Evolutionary conservation across 2,888 invertebrate species (phyloP).

Genomic region (Melinaea menophilus): DNA sequence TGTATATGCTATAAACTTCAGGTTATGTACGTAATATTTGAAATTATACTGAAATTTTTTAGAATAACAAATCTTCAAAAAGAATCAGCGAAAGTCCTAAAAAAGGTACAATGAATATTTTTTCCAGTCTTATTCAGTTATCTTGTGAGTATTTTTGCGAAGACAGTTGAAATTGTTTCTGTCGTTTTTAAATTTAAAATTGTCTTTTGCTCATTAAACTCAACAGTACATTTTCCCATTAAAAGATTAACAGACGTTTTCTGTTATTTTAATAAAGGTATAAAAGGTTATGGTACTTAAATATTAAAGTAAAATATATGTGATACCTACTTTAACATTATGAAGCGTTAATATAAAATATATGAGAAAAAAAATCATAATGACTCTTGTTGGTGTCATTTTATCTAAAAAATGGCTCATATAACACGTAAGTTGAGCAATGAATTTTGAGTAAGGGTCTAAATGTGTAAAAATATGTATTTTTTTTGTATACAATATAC

Average conservation of each 20-base stretch:
- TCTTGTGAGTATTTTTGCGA: slow-evolving; percentile 12
- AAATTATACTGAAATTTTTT: too few species aligned
- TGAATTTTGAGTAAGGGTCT: slow-evolving; percentile 13
- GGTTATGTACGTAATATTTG: too few species aligned
- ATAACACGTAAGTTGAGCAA: slow-evolving; percentile 14
- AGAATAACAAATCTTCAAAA: slow-evolving; percentile 12
- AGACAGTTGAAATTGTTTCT: slow-evolving; percentile 9
- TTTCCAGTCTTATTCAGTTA: slow-evolving; percentile 15
- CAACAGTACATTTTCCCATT: too few species aligned
- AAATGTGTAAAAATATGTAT: slow-evolving; percentile 1
- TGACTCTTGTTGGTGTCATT: slow-evolving; percentile 19
- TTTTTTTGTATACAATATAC: slow-evolving; percentile 8
- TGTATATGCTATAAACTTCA: too few species aligned
- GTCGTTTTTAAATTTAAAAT: neutral
- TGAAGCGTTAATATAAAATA: slow-evolving; percentile 16
- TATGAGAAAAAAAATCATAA: slow-evolving; percentile 24
- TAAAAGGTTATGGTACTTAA: neutral
- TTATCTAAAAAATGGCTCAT: slow-evolving; percentile 16
- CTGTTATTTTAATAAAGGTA: neutral
- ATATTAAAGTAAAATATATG: neutral
- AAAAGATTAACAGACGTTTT: neutral
- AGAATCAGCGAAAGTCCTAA: slow-evolving; percentile 6
- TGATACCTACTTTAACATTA: slow-evolving; percentile 16
- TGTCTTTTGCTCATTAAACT: neutral
- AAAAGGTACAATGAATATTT: slow-evolving; percentile 19